Base-by-base conservation (phyloP, 1,140 invertebrate species). In the Drosophila seguyi region DNA sequence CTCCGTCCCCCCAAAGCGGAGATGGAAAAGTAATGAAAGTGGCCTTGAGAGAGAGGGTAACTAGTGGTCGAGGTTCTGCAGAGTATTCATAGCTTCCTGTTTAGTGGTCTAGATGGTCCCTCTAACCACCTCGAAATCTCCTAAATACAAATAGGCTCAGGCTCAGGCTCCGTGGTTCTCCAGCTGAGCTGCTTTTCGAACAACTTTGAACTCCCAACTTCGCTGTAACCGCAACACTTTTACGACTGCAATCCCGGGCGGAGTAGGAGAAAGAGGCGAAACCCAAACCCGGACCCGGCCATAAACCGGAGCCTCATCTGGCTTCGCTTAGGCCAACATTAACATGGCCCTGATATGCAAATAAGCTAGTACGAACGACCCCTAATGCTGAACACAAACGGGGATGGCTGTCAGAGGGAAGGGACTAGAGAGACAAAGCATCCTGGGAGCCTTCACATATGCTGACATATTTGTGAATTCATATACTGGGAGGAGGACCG, bases 271-370 rank as follows among this genome's bases (percentile, higher is more conserved):
- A 4, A 5, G 25, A 20, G 18, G 27, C 2, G 25, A 4, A 25
- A 50, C 25, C 63, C 34, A 0, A n/a, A 38, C 58, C 42, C 44
- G 58, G 44, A 34, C 16, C 14, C 34, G 31, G 59, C 44, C 61
- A 34, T 50, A 66, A 66, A 66, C 41, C 41, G 63, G 63, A 38
- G 29, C 25, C 68, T 57, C 68, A 71, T 27, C 50, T 69, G 68
- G 66, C 45, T 52, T 25, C 65, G 67, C 67, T 68, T 69, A 29
- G 68, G 34, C 52, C 68, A 47, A 72, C 68, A 58, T 69, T 58
- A 67, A 57, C 58, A 45, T 41, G 53, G 56, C 75, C 84, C 80
- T 85, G 82, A 78, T 86, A 85, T 85, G 81, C 81, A 85, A 85
- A 85, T 85, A 81, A 86, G 74, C 73, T 36, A 36, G 29, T 34